Conservation (phyloP, 2,888 invertebrate genomes). For the Andrena haemorrhoa region DNA sequence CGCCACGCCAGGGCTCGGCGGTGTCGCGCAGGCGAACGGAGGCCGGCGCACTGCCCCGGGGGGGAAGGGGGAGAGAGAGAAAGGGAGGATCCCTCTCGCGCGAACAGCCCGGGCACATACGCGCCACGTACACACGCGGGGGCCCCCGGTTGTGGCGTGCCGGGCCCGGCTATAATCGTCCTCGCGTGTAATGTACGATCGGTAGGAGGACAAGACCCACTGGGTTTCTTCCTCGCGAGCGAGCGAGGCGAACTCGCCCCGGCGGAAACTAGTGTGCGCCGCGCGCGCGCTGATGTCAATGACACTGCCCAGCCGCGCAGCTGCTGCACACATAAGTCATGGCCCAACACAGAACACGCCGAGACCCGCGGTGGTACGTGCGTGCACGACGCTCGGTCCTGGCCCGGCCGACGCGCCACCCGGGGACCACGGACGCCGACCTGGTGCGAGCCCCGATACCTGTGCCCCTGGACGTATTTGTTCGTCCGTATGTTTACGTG, state of each 20-base stretch:
- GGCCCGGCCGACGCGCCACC: constrained; percentile 29
- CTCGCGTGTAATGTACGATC: constrained; percentile 78
- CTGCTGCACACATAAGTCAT: constrained; percentile 75
- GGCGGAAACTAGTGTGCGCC: constrained; percentile 74
- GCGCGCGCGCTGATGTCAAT: constrained; percentile 77
- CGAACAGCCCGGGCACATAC: constrained; percentile 65
- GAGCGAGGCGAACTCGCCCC: constrained; percentile 66
- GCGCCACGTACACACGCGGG: constrained; percentile 48
- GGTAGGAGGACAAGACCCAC: constrained; percentile 76
- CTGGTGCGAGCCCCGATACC: constrained; percentile 43
- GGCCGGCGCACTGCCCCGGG: constrained; percentile 9
- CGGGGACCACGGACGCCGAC: constrained; percentile 20
- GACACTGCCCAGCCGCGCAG: constrained; percentile 76
- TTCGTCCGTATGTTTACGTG: constrained; percentile 48
- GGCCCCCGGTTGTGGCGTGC: constrained; percentile 71
- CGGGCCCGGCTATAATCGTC: constrained; percentile 76
- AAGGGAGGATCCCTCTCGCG: constrained; percentile 64
- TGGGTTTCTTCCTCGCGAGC: constrained; percentile 72
- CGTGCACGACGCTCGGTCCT: constrained; percentile 28
- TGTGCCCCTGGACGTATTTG: constrained; percentile 50
- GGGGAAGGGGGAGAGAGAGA: background rate
- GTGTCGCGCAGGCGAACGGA: constrained; percentile 33
- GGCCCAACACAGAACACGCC: constrained; percentile 67
- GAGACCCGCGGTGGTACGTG: constrained; percentile 61
- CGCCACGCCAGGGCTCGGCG: constrained; percentile 57